Percentiles rank a stretch among this genome's conserved stretches.
These are phyloP conservation scores for Chlamydotis undulata DNA, from an alignment of 2,113 vertebrate genomes.

Conservation along the genomic window DNA sequence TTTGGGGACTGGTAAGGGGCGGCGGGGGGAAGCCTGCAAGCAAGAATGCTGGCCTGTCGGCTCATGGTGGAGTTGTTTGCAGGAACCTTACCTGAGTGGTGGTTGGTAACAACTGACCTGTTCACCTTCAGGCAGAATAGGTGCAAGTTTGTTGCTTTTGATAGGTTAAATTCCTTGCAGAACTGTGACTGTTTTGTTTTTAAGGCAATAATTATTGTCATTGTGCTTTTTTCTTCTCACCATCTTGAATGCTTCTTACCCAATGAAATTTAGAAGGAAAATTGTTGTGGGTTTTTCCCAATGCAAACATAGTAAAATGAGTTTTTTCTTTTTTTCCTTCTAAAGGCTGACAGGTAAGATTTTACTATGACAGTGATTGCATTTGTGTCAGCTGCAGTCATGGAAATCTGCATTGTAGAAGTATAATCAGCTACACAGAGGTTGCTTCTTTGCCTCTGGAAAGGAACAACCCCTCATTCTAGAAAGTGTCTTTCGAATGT, in stretches of 20 bases:
- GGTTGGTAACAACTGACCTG: neutral
- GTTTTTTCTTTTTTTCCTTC: neutral
- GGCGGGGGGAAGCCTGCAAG: neutral
- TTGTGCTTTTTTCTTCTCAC: neutral
- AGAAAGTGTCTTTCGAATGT: neutral
- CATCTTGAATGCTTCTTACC: neutral
- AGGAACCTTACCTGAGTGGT: neutral
- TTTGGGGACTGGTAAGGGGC: neutral
- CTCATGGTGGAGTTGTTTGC: neutral
- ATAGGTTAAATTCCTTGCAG: neutral
- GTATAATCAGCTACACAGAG: neutral
- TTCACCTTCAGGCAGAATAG: neutral
- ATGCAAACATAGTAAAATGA: neutral
- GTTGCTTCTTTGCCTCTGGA: neutral
- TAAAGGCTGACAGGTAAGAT: neutral
- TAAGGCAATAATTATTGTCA: neutral
- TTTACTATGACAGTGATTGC: neutral
- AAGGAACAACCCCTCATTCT: neutral
- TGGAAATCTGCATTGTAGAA: neutral
- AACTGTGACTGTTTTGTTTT: neutral
- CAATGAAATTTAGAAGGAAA: neutral
- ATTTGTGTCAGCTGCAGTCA: neutral
- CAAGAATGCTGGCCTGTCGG: neutral
- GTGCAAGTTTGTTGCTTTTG: neutral
- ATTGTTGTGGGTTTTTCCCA: neutral